Evolutionary conservation across 2,113 vertebrate genomes (phyloP).

Genomic region (Cebus imitator): DNA sequence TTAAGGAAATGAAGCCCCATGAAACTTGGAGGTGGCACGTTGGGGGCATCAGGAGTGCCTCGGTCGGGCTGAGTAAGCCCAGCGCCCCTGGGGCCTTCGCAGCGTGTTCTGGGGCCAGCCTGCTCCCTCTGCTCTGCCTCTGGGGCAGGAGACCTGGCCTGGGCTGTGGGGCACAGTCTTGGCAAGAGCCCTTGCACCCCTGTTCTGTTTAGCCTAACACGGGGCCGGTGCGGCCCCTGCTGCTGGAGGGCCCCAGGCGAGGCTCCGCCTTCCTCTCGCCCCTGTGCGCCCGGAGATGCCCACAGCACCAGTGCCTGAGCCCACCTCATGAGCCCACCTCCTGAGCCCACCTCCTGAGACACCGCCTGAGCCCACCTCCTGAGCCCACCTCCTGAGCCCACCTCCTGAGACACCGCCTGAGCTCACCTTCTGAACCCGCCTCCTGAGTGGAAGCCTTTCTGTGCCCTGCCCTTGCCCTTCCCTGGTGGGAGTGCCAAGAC

Average conservation of each 20-base stretch:
- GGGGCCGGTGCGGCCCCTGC: neutral
- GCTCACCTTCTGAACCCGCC: too few species aligned
- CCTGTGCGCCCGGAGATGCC: neutral
- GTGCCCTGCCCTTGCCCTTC: neutral
- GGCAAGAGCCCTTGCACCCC: neutral
- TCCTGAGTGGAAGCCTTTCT: neutral
- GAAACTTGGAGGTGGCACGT: neutral
- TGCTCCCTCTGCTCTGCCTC: neutral
- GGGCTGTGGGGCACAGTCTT: neutral
- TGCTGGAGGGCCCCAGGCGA: neutral
- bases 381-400: too few species aligned
- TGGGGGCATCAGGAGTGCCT: neutral
- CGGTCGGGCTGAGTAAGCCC: neutral
- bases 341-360: neutral
- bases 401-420: too few species aligned
- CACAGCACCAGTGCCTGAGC: neutral
- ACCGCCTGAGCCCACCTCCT: too few species aligned
- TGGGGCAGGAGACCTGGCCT: neutral
- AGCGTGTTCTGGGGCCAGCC: neutral
- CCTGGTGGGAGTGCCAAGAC: neutral
- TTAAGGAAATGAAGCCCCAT: neutral
- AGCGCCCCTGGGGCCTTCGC: neutral
- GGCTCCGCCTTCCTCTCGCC: neutral
- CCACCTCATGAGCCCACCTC: too few species aligned
- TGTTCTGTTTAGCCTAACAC: neutral